Conservation (phyloP, 1,140 invertebrate genomes). For the Papilio polyxenes region DNA sequence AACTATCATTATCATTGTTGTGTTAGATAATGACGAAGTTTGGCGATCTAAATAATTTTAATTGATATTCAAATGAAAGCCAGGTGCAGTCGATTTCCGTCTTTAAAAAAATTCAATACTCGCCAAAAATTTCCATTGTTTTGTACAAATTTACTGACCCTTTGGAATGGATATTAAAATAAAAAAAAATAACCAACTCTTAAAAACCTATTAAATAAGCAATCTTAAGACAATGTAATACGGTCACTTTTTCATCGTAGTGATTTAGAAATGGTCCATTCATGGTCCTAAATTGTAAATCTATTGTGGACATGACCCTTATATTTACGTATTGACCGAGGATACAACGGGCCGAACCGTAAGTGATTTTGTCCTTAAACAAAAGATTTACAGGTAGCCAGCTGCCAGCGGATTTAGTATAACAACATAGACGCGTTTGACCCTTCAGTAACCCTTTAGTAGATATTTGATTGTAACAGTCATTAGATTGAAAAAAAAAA, state of each 20-base stretch:
- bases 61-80: constrained; percentile 46
- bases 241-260: constrained; percentile 20
- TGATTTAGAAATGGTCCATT: constrained; percentile 29
- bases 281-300: constrained; percentile 50
- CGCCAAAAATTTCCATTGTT: constrained; percentile 42
- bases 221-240: constrained; percentile 33
- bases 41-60: constrained; percentile 47
- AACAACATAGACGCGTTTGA: constrained; percentile 41
- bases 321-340: constrained; percentile 52
- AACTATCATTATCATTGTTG: background rate
- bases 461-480: background rate
- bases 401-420: constrained; percentile 56
- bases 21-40: constrained; percentile 30
- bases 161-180: constrained; percentile 11
- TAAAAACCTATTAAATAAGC: constrained; percentile 36
- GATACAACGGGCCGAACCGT: constrained; percentile 47
- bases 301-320: constrained; percentile 61
- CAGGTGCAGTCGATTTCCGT: constrained; percentile 48
- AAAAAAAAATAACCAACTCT: constrained; percentile 6
- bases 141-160: constrained; percentile 43
- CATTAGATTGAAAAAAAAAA: background rate
- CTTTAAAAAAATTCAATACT: constrained; percentile 41
- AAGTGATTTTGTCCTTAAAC: constrained; percentile 49
- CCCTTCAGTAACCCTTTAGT: constrained; percentile 19
- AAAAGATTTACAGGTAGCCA: constrained; percentile 61